Conservation (phyloP, 2,888 invertebrate species). For the Smittia sp. region DNA sequence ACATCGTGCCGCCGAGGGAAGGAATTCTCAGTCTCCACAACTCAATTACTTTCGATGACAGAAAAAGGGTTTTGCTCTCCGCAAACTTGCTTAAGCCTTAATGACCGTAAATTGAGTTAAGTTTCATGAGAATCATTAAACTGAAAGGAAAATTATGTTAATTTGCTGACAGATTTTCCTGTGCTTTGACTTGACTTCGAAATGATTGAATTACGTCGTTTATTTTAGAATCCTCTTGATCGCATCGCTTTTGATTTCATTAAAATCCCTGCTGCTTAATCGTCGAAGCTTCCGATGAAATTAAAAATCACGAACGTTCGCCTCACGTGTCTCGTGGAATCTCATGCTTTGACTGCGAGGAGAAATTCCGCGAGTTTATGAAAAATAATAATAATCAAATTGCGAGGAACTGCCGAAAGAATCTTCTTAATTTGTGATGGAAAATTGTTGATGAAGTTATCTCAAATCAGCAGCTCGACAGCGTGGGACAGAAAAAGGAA, state of each 20-base stretch:
- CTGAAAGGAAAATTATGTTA: constrained; percentile 17
- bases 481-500: too few species aligned
- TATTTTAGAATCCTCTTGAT: not conserved
- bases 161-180: not conserved
- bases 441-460: not conserved
- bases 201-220: constrained; percentile 15
- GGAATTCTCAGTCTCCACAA: not conserved
- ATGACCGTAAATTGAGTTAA: constrained; percentile 12
- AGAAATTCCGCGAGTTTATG: not conserved
- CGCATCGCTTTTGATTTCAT: not conserved
- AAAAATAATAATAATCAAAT: not conserved
- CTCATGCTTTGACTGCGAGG: not conserved
- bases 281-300: not conserved
- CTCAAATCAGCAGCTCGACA: not conserved
- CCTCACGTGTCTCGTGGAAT: not conserved
- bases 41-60: not conserved
- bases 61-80: not conserved
- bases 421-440: not conserved
- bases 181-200: not conserved
- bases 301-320: not conserved
- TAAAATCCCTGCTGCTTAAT: not conserved
- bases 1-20: not conserved
- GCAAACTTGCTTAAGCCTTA: not conserved
- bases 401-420: not conserved
- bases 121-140: not conserved